Percentiles rank a stretch among this genome's conserved stretches.
Evolutionary conservation across 2,113 vertebrate species (phyloP).

Genomic region (Dolichallabes microphthalmus): DNA sequence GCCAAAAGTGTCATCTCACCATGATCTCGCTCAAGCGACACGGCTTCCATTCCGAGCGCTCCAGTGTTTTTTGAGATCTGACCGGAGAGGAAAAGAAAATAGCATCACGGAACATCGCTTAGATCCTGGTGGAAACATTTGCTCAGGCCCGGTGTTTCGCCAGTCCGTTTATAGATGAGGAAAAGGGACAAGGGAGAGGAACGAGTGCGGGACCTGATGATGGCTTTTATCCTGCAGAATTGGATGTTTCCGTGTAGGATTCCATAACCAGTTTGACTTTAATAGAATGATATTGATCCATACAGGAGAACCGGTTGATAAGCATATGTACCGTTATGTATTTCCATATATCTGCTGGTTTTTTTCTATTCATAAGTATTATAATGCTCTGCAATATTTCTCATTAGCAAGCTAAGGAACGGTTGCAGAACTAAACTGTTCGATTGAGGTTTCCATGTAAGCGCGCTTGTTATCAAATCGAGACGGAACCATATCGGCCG

Average conservation of each 20-base stretch:
- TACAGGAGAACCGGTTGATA: neutral
- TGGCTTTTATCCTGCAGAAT: neutral
- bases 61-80: neutral
- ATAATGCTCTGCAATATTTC: too few relatives aligned
- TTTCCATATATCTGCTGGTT: neutral
- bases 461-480: neutral
- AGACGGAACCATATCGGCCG: too few relatives aligned
- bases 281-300: neutral
- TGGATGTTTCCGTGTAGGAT: conserved; percentile 25
- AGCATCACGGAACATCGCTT: conserved; percentile 68
- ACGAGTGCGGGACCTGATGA: neutral
- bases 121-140: conserved; percentile 68
- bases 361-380: neutral
- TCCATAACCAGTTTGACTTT: neutral
- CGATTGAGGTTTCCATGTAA: neutral
- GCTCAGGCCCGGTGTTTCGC: conserved; percentile 57
- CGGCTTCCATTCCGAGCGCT: conserved; percentile 40
- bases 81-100: conserved; percentile 45
- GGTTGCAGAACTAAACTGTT: neutral
- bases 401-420: too few relatives aligned
- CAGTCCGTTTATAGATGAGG: conserved; percentile 40
- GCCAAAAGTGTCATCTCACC: conserved; percentile 61
- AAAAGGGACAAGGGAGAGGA: conserved; percentile 15
- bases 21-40: conserved; percentile 63
- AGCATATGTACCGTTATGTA: neutral